phyloP scores from a whole-genome alignment of 2,888 invertebrate species.

The Pyrrhia umbra region DNA sequence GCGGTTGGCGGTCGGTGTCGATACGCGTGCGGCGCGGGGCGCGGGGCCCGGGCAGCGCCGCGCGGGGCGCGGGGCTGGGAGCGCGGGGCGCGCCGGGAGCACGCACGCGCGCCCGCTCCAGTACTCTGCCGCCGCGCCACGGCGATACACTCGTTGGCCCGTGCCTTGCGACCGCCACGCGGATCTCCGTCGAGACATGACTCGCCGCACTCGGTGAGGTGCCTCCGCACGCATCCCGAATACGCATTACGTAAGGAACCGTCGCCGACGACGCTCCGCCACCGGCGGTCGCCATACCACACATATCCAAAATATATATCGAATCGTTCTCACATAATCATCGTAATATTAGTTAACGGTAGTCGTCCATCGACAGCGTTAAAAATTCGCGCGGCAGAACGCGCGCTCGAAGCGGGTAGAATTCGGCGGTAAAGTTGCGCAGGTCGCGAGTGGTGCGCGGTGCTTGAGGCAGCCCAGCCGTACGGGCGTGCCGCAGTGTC shows the following conservation, averaged over 20 bases:
- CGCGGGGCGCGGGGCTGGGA: constrained; percentile 62
- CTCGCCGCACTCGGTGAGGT: constrained; percentile 84
- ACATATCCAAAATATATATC: constrained; percentile 74
- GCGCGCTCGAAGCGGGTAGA: constrained; percentile 58
- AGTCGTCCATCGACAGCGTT: constrained; percentile 51
- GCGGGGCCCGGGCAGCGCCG: constrained; percentile 61
- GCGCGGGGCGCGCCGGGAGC: constrained; percentile 68
- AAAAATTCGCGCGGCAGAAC: constrained; percentile 57
- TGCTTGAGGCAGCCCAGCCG: constrained; percentile 71
- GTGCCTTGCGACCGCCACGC: constrained; percentile 78
- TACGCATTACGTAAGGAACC: constrained; percentile 81
- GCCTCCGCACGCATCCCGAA: constrained; percentile 78
- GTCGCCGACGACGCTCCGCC: constrained; percentile 60
- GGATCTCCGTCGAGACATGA: constrained; percentile 81
- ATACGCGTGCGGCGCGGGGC: constrained; percentile 78
- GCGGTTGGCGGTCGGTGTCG: constrained; percentile 85
- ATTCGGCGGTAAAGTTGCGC: constrained; percentile 69
- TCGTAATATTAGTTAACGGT: constrained; percentile 60
- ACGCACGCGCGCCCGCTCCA: constrained; percentile 80
- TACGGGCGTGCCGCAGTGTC: constrained; percentile 66
- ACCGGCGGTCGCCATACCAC: constrained; percentile 58
- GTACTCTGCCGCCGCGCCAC: constrained; percentile 81
- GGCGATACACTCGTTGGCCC: constrained; percentile 77
- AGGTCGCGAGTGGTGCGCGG: constrained; percentile 68
- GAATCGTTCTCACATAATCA: constrained; percentile 66